Evolutionary conservation across 2,113 vertebrate species (phyloP).

Genomic region (Sceloporus undulatus): DNA sequence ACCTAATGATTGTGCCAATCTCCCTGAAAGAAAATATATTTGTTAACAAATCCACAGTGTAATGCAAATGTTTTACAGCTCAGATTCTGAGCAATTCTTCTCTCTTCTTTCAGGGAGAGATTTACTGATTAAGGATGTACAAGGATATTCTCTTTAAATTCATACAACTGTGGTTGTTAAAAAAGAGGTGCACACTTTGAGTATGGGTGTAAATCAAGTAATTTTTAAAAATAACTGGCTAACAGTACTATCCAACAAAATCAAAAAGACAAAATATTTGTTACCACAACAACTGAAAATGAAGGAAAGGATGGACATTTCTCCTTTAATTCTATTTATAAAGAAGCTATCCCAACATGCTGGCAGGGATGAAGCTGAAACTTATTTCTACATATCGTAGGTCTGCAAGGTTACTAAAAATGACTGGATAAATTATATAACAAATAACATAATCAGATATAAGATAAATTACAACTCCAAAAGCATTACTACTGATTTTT

Average conservation of each 20-base stretch:
- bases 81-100: not conserved
- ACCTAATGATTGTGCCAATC: slow-evolving; percentile 89
- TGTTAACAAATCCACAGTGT: slow-evolving; percentile 39
- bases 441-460: not conserved
- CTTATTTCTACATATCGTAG: not conserved
- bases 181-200: no score
- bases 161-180: no score
- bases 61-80: not conserved
- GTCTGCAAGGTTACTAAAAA: not conserved
- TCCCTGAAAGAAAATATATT: slow-evolving; percentile 79
- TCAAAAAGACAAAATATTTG: not conserved
- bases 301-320: not conserved
- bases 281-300: not conserved
- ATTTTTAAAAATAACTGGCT: not conserved
- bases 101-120: not conserved
- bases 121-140: no score
- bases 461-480: not conserved
- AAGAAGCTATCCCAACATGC: not conserved
- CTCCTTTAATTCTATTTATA: not conserved
- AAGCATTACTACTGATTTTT: not conserved
- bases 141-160: no score
- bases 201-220: no score
- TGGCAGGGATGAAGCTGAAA: not conserved
- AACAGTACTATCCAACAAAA: not conserved
- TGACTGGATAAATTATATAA: not conserved